phyloP scores from a whole-genome alignment of 2,113 vertebrate species.

The Abramis brama region DNA sequence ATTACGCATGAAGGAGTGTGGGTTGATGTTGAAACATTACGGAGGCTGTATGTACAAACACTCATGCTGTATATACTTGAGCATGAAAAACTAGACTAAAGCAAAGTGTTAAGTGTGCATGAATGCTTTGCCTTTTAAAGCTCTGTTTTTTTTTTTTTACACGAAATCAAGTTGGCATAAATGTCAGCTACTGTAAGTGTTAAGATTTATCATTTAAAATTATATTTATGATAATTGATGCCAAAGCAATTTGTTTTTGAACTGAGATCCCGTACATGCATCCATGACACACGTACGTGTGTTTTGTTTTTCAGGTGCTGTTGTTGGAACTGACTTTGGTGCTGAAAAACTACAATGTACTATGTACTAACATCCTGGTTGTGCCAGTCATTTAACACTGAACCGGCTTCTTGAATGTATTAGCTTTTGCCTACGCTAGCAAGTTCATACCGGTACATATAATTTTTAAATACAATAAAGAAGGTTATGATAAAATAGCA shows the following conservation, averaged over 20 bases:
- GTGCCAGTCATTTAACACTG: too few species aligned
- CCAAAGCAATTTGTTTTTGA: neutral
- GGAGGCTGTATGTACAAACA: neutral
- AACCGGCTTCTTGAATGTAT: too few species aligned
- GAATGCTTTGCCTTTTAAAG: neutral
- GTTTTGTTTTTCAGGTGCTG: too few species aligned
- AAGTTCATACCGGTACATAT: too few species aligned
- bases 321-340: too few species aligned
- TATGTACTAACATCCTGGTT: too few species aligned
- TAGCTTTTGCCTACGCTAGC: too few species aligned
- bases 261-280: too few species aligned
- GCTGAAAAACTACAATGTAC: too few species aligned
- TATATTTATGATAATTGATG: neutral
- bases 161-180: neutral
- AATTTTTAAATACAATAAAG: too few species aligned
- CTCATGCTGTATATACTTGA: neutral
- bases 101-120: neutral
- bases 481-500: too few species aligned
- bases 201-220: neutral
- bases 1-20: conserved; percentile 3
- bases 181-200: neutral
- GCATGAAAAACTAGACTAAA: neutral
- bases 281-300: too few species aligned
- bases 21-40: conserved; percentile 32
- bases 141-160: neutral